Conservation (phyloP, 92 coral and sea anemone genomes). For the Parazoanthus swiftii region DNA sequence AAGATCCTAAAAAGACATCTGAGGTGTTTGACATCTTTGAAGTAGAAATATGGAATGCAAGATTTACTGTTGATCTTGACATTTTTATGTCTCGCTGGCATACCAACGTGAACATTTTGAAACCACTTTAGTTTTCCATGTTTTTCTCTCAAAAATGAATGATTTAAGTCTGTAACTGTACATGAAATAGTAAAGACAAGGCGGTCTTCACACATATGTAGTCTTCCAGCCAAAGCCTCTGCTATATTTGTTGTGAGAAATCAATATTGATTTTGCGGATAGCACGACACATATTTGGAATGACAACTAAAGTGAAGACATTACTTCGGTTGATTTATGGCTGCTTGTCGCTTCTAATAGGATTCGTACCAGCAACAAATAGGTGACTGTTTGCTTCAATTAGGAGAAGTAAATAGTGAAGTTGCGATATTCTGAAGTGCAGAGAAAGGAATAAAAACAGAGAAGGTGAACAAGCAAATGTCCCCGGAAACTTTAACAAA, state of each 20-base stretch:
- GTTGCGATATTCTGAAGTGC: neutral
- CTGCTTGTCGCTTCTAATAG: conserved; percentile 33
- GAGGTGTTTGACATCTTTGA: conserved; percentile 14
- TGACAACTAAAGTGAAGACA: conserved; percentile 33
- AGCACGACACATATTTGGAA: conserved; percentile 12
- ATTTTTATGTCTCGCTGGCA: neutral
- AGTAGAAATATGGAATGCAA: neutral
- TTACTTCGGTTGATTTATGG: conserved; percentile 30
- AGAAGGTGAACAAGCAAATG: neutral
- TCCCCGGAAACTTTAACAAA: conserved; percentile 41
- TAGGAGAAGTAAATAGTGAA: conserved; percentile 10
- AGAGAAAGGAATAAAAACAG: neutral
- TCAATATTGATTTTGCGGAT: conserved; percentile 18
- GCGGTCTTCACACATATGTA: neutral
- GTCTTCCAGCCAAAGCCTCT: neutral
- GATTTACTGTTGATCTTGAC: neutral
- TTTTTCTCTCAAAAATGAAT: neutral
- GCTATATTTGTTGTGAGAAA: conserved; percentile 7
- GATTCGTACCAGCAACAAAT: neutral
- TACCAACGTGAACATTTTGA: neutral
- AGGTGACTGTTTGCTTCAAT: conserved; percentile 12
- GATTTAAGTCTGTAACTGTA: neutral
- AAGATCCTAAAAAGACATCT: neutral
- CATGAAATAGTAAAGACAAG: neutral
- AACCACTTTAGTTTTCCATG: neutral